A percentile compares a stretch with the other conserved stretches of the same genome.
These are phyloP conservation scores for Nothocercus julius DNA, from an alignment of 2,113 vertebrate species.

Conservation along the genomic window DNA sequence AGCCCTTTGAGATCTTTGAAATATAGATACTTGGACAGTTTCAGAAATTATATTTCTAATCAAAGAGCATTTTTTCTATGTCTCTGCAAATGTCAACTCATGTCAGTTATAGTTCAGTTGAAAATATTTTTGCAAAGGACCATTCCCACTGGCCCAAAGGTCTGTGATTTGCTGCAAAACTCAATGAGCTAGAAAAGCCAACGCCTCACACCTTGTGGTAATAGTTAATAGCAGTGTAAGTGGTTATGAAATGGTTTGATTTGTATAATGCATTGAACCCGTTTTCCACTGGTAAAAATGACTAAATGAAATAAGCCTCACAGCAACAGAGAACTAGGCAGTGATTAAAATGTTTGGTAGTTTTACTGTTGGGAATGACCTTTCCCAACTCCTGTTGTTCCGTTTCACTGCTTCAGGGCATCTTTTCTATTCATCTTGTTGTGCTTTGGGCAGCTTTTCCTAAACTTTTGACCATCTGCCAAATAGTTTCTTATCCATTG, in stretches of 20 bases:
- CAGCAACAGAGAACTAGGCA: constrained; percentile 8
- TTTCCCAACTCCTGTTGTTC: constrained; percentile 46
- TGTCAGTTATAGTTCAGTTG: neutral
- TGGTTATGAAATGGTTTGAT: neutral
- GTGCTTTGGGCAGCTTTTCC: constrained; percentile 35
- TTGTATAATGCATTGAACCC: neutral
- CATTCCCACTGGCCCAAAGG: neutral
- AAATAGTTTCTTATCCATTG: constrained; percentile 8
- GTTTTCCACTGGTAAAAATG: neutral
- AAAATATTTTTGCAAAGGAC: neutral
- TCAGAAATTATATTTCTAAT: constrained; percentile 22
- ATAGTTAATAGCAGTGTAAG: neutral
- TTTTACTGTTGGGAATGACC: constrained; percentile 36
- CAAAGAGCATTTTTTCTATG: neutral
- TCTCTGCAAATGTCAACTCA: constrained; percentile 11
- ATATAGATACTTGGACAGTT: neutral
- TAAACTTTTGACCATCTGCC: constrained; percentile 40
- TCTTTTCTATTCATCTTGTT: constrained; percentile 39
- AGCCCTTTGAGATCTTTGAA: neutral
- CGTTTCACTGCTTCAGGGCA: constrained; percentile 24
- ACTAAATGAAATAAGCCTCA: constrained; percentile 26
- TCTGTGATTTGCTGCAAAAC: neutral
- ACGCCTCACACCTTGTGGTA: neutral
- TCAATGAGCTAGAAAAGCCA: neutral
- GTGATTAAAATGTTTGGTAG: constrained; percentile 48